Base-by-base conservation (phyloP, 2,888 invertebrate genomes). In the Drosophila anomalata region DNA sequence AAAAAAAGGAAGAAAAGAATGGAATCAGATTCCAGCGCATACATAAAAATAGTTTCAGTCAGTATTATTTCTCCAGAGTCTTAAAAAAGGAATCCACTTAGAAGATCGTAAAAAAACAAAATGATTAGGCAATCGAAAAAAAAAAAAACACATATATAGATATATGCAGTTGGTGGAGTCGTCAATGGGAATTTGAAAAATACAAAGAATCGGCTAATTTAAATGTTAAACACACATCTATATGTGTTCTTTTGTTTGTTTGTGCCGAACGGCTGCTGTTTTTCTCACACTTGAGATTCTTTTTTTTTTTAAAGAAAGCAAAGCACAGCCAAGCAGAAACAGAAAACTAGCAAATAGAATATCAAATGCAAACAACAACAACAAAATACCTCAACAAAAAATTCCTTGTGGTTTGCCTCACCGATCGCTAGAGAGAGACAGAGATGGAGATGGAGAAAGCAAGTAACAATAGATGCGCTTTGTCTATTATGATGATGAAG, bases 331-430 rank as follows among this genome's bases (percentile, higher is more conserved):
- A 33, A 61, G 41, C 17, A 41, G 14, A 41, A 41, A 14, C 41
- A 8, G 41, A 65, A 57, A 56, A 66, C 77, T 47, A 42, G 41
- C 41, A 42, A 42, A 42, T 42, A 42, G 56, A 73, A 71, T 68
- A 69, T 36, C 53, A 33, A 79, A 79, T 52, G 52, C 47, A 74
- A 56, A 69, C 60, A 70, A 44, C n/a, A 55, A 14, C 67, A 67
- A 65, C 65, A 60, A 78, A 79, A 72, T 84, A 78, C 85, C 89
- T 78, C 89, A 84, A 84, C 87, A 84, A 84, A 72, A 80, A 88
- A 88, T 87, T 88, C 72, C 87, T 84, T 84, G 85, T 71, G 82
- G 65, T 65, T 36, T 73, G 69, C 70, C 58, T 31, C 69, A 69
- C 47, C 47, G 22, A 53, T 29, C 29, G 9, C 29, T 9, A 56